A percentile compares a stretch with the other conserved stretches of the same genome.
Conservation (phyloP, 2,888 invertebrate genomes). For the Temnothorax unifasciatus region DNA sequence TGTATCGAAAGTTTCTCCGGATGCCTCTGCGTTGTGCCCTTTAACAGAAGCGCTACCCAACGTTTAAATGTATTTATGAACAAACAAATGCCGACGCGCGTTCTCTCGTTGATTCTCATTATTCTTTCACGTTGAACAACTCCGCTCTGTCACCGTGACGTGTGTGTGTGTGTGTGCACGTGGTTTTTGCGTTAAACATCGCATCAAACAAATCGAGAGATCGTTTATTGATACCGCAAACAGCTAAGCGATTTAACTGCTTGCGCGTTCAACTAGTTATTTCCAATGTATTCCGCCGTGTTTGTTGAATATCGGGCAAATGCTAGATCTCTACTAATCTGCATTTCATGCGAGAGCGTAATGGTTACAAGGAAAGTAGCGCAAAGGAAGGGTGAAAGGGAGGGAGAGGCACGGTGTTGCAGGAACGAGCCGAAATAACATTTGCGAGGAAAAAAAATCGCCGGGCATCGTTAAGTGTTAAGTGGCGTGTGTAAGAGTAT, state of each 20-base stretch:
- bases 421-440: constrained; percentile 9
- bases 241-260: neutral
- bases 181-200: constrained; percentile 24
- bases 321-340: neutral
- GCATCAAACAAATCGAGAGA: neutral
- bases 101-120: constrained; percentile 2
- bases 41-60: neutral
- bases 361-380: neutral
- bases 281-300: neutral
- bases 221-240: constrained; percentile 11
- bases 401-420: neutral
- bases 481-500: constrained; percentile 70
- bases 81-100: neutral
- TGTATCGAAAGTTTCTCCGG: constrained; percentile 22
- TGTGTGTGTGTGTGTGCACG: neutral
- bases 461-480: constrained; percentile 66
- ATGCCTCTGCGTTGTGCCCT: constrained; percentile 8
- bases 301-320: neutral
- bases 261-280: neutral
- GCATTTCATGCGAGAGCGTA: neutral
- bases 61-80: constrained; percentile 28
- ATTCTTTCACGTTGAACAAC: constrained; percentile 7
- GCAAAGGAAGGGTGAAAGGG: neutral
- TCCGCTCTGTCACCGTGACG: neutral
- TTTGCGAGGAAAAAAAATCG: constrained; percentile 53